Base-by-base conservation (phyloP, 2,113 vertebrate species). In the Cavia porcellus region DNA sequence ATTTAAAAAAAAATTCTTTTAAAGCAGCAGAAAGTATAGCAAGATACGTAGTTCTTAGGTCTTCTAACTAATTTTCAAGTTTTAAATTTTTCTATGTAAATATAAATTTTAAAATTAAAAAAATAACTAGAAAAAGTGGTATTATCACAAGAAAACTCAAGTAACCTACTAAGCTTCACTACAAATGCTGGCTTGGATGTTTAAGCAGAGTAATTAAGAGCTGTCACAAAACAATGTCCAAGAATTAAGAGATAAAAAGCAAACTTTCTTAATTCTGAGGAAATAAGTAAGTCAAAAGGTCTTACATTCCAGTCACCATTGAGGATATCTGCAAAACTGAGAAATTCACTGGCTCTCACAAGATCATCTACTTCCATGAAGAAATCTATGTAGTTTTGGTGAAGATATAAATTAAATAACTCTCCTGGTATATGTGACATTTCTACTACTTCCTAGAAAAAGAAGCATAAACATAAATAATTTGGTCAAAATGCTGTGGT, bases 311-410 rank as follows among this genome's bases (percentile, higher is more conserved):
- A 99, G 19, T 99, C 99, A 72, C 99, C 98, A 42, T 98, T 99
- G 62, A 99, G 98, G 90, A 99, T 98, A 97, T 99, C 99, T 7
- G 99, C 99, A n/a, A 99, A 98, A 92, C 99, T 99, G 86, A 99
- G 93, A 95, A 99, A 99, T 93, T 99, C 99, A 98, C 99, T 99
- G 98, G 99, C 99, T 98, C 98, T 98, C 2, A 99, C 98, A 77
- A 99, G 97, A 88, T 99, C 99, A 77, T 99, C 99, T 97, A 99
- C 87, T 35, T 99, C 99, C 30, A 98, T 97, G 97, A 99, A 99
- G 97, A 99, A 99, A 97, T 99, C 99, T 96, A 99, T 0, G 50
- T 99, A 99, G 99, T 99, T 99, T 98, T 99, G 99, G 90, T 99
- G 99, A 92, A 99, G 99, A 98, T 99, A 99, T 9, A 99, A 99